Conservation (phyloP, 2,888 invertebrate genomes). For the Meliscaeva auricollis region DNA sequence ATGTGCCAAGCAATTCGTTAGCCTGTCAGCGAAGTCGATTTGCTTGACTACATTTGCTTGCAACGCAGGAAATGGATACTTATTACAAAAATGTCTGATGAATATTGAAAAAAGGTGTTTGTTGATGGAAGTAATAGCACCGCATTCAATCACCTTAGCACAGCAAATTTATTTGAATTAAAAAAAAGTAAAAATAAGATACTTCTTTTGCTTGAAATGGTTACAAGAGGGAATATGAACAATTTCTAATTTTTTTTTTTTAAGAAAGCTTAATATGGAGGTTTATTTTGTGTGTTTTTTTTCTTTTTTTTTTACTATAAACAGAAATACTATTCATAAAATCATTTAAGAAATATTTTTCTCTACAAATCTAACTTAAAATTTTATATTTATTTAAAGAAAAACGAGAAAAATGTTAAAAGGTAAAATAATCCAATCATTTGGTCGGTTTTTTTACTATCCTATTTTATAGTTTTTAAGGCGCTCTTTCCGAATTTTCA, state of each 20-base stretch:
- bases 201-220: neutral
- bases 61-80: slow-evolving; percentile 50
- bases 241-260: neutral
- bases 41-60: slow-evolving; percentile 56
- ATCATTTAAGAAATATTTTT: too few species aligned
- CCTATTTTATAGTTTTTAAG: too few species aligned
- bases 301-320: too few species aligned
- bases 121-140: slow-evolving; percentile 42
- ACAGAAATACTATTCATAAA: too few species aligned
- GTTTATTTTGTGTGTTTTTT: too few species aligned
- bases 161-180: slow-evolving; percentile 28
- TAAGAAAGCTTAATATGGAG: too few species aligned
- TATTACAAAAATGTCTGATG: slow-evolving; percentile 48
- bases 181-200: neutral
- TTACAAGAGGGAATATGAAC: neutral
- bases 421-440: too few species aligned
- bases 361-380: too few species aligned
- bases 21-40: slow-evolving; percentile 60
- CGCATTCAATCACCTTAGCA: slow-evolving; percentile 31
- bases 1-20: slow-evolving; percentile 63
- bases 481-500: too few species aligned
- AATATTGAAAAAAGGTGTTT: slow-evolving; percentile 44
- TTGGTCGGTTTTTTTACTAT: too few species aligned
- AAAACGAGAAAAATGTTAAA: too few species aligned
- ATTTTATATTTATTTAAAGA: too few species aligned